phyloP scores from a whole-genome alignment of 2,888 invertebrate genomes.

The Andrena camellia region DNA sequence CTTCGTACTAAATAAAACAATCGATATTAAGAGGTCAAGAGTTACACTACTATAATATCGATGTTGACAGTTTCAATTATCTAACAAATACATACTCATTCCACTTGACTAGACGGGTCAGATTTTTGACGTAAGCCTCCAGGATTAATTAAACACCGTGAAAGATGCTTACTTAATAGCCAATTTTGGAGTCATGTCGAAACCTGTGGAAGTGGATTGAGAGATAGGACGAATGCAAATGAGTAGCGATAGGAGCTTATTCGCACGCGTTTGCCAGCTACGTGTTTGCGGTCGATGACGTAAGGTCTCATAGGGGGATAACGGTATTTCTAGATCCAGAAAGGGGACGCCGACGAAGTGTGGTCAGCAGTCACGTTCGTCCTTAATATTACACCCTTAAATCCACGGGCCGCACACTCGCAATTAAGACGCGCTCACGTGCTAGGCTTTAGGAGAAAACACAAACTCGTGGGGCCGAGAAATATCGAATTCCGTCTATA shows the following conservation, averaged over 20 bases:
- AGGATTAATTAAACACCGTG: neutral
- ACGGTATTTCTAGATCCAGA: conserved; percentile 83
- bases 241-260: conserved; percentile 61
- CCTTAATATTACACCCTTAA: conserved; percentile 84
- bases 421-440: conserved; percentile 73
- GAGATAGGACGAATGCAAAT: conserved; percentile 58
- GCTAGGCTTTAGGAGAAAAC: conserved; percentile 58
- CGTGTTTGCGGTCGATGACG: conserved; percentile 83
- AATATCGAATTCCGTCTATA: conserved; percentile 56
- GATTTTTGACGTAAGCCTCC: too few species aligned
- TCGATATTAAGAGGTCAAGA: neutral
- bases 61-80: neutral
- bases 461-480: conserved; percentile 43
- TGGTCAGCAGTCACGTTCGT: conserved; percentile 85
- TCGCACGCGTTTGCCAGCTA: conserved; percentile 61
- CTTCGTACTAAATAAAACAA: neutral
- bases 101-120: neutral
- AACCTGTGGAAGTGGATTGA: conserved; percentile 14
- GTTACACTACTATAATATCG: neutral
- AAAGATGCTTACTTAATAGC: neutral
- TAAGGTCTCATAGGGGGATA: conserved; percentile 84
- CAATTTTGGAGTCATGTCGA: conserved; percentile 17
- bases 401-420: conserved; percentile 68
- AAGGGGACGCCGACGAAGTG: conserved; percentile 78
- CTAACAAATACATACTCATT: neutral